Base-by-base conservation (phyloP, 2,888 invertebrate species). In the Drosophila hamatofila region DNA sequence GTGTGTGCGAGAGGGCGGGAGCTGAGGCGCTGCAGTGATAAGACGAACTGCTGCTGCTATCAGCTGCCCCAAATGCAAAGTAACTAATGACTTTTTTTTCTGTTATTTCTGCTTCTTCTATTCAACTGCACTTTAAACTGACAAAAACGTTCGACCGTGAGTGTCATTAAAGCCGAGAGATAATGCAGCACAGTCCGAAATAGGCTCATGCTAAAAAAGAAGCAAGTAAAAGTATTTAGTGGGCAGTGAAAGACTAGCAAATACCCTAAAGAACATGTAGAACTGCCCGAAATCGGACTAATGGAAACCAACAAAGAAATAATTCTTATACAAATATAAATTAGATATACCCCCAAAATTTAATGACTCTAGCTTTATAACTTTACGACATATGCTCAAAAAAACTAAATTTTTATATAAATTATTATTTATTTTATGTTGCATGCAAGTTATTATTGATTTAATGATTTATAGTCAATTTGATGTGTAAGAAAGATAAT, bases 61-160 rank as follows among this genome's bases (percentile, higher is more conserved):
- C 83, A 89, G 85, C 89, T 74, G 88, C 82, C 81, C 88, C 71
- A 84, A 87, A 83, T 83, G 83, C 83, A 83, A 83, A 83, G 88
- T 87, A 81, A 77, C 80, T 77, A 77, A 83, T 83, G 85, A 89
- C 84, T 87, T 89, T 83, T 78, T 60, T 61, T 16, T 35, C 25
- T 56, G 42, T 59, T 67, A 39, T 46, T 66, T 16, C 39, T 51
- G 8, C 51, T 51, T 16, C 52, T 52, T 64, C 62, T 62, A 66
- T 71, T 55, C 64, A 37, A 63, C 71, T 82, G 82, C 80, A 81
- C 83, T 88, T 70, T 77, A 78, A 80, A 78, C 78, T 68, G 78
- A 76, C 66, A 65, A 69, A 72, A 72, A 72, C 64, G 62, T 66
- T 48, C 54, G 71, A 63, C 65, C 69, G 78, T 80, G 87, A 83